A percentile compares a stretch with the other conserved stretches of the same genome.
These are phyloP conservation scores for Actinernus sp. DNA, from an alignment of 92 coral and sea anemone species.

Conservation along the genomic window DNA sequence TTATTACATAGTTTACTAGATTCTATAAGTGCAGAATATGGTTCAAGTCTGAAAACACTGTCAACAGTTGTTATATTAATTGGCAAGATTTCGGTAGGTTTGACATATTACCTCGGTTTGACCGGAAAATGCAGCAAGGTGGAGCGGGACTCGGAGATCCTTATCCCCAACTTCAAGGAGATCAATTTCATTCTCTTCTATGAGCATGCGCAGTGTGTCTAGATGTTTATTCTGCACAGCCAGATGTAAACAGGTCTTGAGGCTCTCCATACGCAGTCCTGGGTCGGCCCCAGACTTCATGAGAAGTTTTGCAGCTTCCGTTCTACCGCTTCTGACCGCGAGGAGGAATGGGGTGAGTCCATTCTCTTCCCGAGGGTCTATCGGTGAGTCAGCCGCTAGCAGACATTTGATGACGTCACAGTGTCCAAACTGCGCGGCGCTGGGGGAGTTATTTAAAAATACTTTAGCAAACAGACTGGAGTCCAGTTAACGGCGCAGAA, in stretches of 20 bases:
- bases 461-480: not conserved
- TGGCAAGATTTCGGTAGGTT: too few species aligned
- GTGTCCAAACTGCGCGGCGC: constrained; percentile 71
- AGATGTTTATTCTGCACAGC: constrained; percentile 63
- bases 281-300: constrained; percentile 70
- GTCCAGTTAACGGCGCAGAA: too few species aligned
- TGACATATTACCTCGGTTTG: constrained; percentile 47
- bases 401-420: constrained; percentile 40
- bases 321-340: constrained; percentile 59
- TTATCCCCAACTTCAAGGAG: constrained; percentile 59
- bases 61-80: too few species aligned
- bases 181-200: constrained; percentile 20
- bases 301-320: constrained; percentile 42
- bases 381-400: constrained; percentile 42
- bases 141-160: constrained; percentile 61
- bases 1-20: too few species aligned
- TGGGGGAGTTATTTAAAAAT: constrained; percentile 2
- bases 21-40: too few species aligned
- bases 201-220: constrained; percentile 65
- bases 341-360: constrained; percentile 58
- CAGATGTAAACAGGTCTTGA: constrained; percentile 65
- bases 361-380: constrained; percentile 48
- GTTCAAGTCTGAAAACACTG: too few species aligned
- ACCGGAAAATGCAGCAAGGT: constrained; percentile 59
- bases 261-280: constrained; percentile 57